Conservation (phyloP, 2,113 vertebrate species). For the Sylvietta virens region DNA sequence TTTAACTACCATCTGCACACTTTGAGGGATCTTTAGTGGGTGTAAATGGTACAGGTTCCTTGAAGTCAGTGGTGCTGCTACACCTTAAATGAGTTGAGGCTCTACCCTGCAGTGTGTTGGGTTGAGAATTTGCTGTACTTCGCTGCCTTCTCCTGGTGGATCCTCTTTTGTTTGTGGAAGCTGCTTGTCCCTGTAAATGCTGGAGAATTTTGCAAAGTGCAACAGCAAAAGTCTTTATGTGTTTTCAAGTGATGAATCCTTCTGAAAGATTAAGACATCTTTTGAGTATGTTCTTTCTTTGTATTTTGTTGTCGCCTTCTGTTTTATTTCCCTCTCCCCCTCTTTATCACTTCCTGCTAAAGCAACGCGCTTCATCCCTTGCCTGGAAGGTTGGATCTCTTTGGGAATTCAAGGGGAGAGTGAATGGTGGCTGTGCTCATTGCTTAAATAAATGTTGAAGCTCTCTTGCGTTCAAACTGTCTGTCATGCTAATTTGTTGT, state of each 20-base stretch:
- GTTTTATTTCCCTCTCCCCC: conserved; percentile 20
- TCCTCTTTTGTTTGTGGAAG: neutral
- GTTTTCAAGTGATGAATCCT: neutral
- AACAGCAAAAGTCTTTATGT: neutral
- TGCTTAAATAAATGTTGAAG: conserved; percentile 69
- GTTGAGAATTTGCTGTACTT: neutral
- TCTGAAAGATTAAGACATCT: neutral
- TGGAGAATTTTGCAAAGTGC: neutral
- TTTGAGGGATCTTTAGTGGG: neutral
- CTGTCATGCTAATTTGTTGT: conserved; percentile 71
- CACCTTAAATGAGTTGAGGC: neutral
- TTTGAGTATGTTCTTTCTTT: conserved; percentile 46
- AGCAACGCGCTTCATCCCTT: conserved; percentile 57
- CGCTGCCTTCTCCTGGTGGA: neutral
- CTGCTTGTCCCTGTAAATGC: neutral
- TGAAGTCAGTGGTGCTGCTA: neutral
- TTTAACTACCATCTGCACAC: neutral
- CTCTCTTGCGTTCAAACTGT: conserved; percentile 67
- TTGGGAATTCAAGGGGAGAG: conserved; percentile 25
- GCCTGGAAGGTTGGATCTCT: conserved; percentile 57
- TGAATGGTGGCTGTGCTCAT: conserved; percentile 65
- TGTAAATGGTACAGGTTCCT: neutral
- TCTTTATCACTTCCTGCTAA: conserved; percentile 66
- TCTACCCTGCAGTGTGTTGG: neutral
- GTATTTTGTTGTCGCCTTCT: conserved; percentile 52